Evolutionary conservation across 2,113 vertebrate species (phyloP), one percentile per base, ranked within the genome.

Genomic region (Anser cygnoides): DNA sequence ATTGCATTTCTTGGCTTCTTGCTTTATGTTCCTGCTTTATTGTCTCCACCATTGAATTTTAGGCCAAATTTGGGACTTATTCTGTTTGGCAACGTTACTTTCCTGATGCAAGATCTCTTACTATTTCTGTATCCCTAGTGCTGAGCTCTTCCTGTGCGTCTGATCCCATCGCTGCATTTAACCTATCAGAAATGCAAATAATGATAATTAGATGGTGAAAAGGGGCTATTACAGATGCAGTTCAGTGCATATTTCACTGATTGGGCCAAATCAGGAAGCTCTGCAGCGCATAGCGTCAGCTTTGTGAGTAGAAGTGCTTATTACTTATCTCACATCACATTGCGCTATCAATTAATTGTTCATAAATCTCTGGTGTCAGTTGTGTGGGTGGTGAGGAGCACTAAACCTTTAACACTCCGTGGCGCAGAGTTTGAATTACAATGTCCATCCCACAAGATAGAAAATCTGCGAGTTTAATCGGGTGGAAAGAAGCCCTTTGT

Each of bases 291-390:
- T 68, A 71, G 87, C 70, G 29, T 52, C 81, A 96, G 77, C 92
- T 92, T 66, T 78, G 91, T 43, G 83, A 89, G 76, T 57, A 70
- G 65, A 94, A 92, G 84, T 25, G 46, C 72, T 95, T 93, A 62
- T 96, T 95, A 95, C 74, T 96, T 93, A 85, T 89, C 81, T 91
- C 63, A 43, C 93, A 72, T 89, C 95, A 96, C 96, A 96, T 96
- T 88, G 87, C 5, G 23, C 95, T 97, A 94, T 97, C 97, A 97
- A 97, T 97, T 97, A 98, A 97, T 97, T 95, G 96, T 86, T 88
- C 86, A 68, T 70, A 93, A 95, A 86, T 94, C 87, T 82, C 50
- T 71, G 84, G 68, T 89, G 93, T 95, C 92, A 63, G 63, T 85
- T 73, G 86, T 72, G 95, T 82, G 89, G 93, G 73, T 84, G 96